Evolutionary conservation across 35 echinoderm and acorn worm genomes (phyloP).

Genomic region (Heliocidaris tuberculata): DNA sequence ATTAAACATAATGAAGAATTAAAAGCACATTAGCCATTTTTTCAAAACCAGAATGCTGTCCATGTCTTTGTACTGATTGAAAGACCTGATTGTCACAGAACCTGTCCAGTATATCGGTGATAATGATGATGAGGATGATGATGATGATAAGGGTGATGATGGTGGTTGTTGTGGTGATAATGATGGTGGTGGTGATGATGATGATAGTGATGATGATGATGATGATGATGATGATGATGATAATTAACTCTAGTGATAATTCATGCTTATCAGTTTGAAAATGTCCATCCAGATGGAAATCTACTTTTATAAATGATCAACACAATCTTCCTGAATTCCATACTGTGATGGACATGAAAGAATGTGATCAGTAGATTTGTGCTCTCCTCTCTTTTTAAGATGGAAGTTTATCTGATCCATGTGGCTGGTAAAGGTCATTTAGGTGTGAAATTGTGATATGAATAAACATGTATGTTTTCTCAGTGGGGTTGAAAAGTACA

Average conservation of each 20-base stretch:
- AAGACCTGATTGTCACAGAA: neutral
- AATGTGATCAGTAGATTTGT: no score
- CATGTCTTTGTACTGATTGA: neutral
- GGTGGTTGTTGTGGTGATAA: neutral
- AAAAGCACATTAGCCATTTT: neutral
- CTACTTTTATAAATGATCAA: no score
- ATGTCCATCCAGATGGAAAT: no score
- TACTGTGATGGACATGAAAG: neutral
- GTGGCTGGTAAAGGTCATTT: neutral
- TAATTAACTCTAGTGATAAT: no score
- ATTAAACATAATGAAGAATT: no score
- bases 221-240: neutral
- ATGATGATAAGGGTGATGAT: neutral
- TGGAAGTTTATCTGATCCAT: neutral
- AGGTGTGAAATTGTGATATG: neutral
- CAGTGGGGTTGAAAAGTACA: neutral
- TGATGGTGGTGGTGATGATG: neutral
- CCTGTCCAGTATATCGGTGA: neutral
- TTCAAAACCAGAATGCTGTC: neutral
- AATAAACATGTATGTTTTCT: conserved; percentile 16
- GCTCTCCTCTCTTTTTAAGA: no score
- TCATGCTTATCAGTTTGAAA: no score
- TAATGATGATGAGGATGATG: neutral
- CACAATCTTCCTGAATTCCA: neutral
- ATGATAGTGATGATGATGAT: neutral